These are phyloP conservation scores for Sebastes taczanowskii DNA, from an alignment of 2,797 vertebrate genomes.

Conservation along the genomic window DNA sequence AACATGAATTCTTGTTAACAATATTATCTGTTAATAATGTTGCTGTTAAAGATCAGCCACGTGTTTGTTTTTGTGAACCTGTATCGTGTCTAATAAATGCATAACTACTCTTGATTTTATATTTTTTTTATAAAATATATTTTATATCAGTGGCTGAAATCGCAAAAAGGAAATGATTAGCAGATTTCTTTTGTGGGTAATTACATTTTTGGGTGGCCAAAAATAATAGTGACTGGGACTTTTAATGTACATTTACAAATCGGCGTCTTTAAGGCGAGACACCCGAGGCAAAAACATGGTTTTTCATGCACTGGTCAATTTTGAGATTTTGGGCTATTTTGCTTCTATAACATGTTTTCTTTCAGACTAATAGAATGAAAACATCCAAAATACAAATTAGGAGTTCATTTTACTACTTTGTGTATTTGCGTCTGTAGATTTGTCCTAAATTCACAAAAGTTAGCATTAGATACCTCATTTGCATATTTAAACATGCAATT, in stretches of 20 bases:
- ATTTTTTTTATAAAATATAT: neutral
- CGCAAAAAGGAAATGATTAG: neutral
- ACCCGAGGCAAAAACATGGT: no score
- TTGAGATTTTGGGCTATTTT: no score
- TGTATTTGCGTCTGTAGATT: no score
- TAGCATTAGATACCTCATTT: no score
- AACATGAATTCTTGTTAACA: conserved; percentile 4
- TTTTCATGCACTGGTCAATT: no score
- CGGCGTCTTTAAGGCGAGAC: neutral
- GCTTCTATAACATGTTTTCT: no score
- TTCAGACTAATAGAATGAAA: no score
- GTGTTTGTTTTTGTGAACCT: conserved; percentile 12
- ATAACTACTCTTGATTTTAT: conserved; percentile 1
- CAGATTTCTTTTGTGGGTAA: neutral
- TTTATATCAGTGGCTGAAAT: neutral
- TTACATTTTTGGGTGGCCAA: neutral
- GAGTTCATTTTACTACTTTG: no score
- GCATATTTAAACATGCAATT: no score
- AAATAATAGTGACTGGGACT: neutral
- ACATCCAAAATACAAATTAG: no score
- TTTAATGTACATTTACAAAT: neutral
- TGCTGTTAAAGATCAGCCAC: neutral
- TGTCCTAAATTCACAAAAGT: no score
- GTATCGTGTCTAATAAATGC: conserved; percentile 48
- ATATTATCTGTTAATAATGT: neutral